These are phyloP conservation scores for Drosophila funebris DNA, from an alignment of 1,140 invertebrate genomes.

Conservation along the genomic window DNA sequence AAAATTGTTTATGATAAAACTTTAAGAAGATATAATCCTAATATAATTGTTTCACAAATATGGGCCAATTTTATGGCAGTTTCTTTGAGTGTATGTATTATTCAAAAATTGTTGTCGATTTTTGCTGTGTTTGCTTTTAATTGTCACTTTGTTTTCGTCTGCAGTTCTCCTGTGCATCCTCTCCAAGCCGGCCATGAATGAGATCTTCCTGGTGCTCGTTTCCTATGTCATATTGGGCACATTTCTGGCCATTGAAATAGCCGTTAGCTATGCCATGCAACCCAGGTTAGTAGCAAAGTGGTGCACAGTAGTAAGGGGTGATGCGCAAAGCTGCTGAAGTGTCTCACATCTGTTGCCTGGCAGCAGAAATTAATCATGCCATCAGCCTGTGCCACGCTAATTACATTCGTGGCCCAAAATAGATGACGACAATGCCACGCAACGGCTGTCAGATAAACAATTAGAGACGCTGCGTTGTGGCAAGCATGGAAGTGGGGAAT, in stretches of 20 bases:
- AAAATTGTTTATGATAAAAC: no score
- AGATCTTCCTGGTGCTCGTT: constrained; percentile 92
- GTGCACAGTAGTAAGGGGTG: background rate
- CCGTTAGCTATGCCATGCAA: constrained; percentile 85
- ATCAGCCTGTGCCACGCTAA: constrained; percentile 57
- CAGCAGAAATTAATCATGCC: constrained; percentile 60
- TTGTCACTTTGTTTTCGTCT: background rate
- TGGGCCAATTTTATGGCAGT: no score
- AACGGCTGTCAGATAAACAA: constrained; percentile 13
- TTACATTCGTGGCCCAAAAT: constrained; percentile 36
- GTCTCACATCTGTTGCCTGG: constrained; percentile 36
- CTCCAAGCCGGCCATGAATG: constrained; percentile 92
- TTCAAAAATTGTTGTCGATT: constrained; percentile 23
- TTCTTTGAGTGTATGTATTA: background rate
- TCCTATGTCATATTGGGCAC: constrained; percentile 91
- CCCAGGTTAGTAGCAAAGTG: constrained; percentile 78
- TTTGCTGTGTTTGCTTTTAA: constrained; percentile 10
- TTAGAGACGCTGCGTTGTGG: background rate
- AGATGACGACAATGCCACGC: constrained; percentile 25
- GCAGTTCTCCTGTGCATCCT: constrained; percentile 90
- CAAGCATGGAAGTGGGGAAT: background rate
- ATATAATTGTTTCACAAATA: no score
- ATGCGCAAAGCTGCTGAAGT: no score
- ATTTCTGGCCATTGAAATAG: constrained; percentile 87
- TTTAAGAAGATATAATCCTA: no score